These are phyloP conservation scores for Prionace glauca DNA, from an alignment of 2,797 vertebrate species.

Conservation along the genomic window DNA sequence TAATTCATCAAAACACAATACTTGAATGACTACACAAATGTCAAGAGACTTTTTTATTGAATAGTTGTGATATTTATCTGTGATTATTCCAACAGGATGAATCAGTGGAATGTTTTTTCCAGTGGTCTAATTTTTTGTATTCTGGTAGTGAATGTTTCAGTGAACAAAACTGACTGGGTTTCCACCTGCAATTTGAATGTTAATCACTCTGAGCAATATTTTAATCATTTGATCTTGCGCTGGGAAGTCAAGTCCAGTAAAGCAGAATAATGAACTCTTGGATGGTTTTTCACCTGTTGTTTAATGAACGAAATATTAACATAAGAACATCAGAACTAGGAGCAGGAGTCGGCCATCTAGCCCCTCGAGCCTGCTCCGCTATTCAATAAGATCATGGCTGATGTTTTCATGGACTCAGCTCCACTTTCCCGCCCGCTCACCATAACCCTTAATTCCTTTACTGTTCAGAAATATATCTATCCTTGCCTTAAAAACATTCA, in stretches of 20 bases:
- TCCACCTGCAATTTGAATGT: neutral
- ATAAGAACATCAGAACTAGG: too few species aligned
- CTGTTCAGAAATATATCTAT: too few species aligned
- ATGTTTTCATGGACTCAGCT: too few species aligned
- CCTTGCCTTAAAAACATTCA: too few species aligned
- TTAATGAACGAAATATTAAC: neutral
- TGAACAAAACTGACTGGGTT: neutral
- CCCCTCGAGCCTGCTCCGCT: too few species aligned
- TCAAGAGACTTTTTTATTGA: neutral
- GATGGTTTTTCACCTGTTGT: neutral
- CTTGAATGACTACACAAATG: neutral
- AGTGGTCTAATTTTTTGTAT: neutral
- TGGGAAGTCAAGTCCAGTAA: neutral
- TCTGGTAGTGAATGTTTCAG: neutral
- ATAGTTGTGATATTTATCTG: neutral
- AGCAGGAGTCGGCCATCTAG: too few species aligned
- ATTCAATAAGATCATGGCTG: too few species aligned
- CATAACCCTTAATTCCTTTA: too few species aligned
- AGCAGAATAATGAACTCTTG: neutral
- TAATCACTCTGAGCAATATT: neutral
- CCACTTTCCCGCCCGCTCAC: too few species aligned
- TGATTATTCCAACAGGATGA: neutral
- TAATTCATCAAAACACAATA: neutral
- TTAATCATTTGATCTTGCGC: neutral
- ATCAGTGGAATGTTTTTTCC: neutral